phyloP scores from a whole-genome alignment of 2,113 vertebrate species.

The Talpa occidentalis region DNA sequence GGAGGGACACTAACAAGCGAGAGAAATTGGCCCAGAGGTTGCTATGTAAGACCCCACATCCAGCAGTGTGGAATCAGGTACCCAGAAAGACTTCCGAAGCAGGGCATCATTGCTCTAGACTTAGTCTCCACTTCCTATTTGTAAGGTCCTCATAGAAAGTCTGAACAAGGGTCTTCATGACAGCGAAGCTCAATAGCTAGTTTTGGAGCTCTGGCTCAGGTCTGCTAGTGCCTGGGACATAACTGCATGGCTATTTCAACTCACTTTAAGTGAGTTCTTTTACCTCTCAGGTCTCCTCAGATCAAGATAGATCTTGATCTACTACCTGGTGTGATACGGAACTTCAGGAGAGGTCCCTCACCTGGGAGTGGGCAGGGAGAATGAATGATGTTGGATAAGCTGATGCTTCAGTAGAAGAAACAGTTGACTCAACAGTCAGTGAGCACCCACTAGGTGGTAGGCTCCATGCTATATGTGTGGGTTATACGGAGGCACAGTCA shows the following conservation, averaged over 20 bases:
- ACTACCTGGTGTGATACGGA: not conserved
- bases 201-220: not conserved
- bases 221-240: not conserved
- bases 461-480: not conserved
- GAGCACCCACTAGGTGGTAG: not conserved
- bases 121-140: not conserved
- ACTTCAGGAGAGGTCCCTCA: no score
- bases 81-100: not conserved
- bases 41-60: accelerated
- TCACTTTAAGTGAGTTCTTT: not conserved
- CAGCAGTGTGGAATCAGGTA: not conserved
- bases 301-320: not conserved
- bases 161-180: not conserved
- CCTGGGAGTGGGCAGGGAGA: not conserved
- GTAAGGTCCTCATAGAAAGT: not conserved
- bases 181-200: not conserved
- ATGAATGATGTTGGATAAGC: not conserved
- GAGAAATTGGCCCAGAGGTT: not conserved
- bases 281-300: not conserved
- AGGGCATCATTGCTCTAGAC: no score
- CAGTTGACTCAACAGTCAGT: not conserved
- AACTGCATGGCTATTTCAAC: accelerated
- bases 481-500: accelerated
- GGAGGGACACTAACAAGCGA: not conserved
- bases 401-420: not conserved